Evolutionary conservation across 2,113 vertebrate genomes (phyloP).

Genomic region (Colaptes auratus): DNA sequence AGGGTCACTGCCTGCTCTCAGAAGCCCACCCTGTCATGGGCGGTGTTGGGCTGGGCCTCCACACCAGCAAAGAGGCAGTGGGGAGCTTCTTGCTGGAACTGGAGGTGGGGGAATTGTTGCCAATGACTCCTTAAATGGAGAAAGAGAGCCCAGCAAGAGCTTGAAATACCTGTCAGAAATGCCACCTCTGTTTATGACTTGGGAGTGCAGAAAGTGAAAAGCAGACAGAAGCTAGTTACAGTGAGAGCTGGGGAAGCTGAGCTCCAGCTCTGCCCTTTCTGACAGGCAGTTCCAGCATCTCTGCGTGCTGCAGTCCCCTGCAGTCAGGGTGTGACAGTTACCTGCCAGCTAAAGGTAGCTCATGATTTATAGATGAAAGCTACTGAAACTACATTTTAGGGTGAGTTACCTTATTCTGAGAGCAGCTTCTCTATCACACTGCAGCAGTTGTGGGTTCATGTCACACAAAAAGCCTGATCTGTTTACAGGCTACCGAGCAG

Average conservation of each 20-base stretch:
- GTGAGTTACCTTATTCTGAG: not conserved
- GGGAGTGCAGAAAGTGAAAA: not conserved
- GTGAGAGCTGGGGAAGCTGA: not conserved
- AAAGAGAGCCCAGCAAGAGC: not conserved
- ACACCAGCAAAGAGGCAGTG: not conserved
- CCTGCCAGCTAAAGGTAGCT: slow-evolving; percentile 27
- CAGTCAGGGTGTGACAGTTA: not conserved
- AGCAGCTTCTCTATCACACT: not conserved
- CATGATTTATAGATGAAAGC: not conserved
- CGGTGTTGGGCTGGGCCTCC: not conserved
- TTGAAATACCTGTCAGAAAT: slow-evolving; percentile 39
- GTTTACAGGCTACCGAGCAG: not conserved
- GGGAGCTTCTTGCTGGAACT: not conserved
- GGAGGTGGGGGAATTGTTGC: not conserved
- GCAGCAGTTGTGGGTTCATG: not conserved
- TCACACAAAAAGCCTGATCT: not conserved
- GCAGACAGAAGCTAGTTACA: not conserved
- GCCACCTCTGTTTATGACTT: not conserved
- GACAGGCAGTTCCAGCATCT: not conserved
- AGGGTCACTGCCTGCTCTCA: slow-evolving; percentile 20
- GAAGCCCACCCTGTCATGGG: not conserved
- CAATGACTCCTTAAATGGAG: not conserved
- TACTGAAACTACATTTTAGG: not conserved
- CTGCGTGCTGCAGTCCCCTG: not conserved
- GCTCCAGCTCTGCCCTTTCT: not conserved